Percentiles rank a stretch among this genome's conserved stretches.
These are phyloP conservation scores for Cabera pusaria DNA, from an alignment of 2,888 invertebrate species.

Conservation along the genomic window DNA sequence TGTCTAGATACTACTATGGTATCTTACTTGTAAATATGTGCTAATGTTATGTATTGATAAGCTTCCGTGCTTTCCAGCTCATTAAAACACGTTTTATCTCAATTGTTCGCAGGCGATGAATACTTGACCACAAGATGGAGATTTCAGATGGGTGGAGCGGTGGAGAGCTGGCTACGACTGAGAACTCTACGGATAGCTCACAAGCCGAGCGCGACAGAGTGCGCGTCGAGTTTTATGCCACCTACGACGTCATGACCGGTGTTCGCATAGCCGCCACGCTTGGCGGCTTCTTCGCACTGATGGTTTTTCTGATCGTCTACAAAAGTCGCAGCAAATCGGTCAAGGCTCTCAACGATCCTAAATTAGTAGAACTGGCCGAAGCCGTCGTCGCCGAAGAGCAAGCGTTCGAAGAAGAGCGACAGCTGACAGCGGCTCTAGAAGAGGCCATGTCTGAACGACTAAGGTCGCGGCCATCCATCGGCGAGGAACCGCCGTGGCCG, in stretches of 20 bases:
- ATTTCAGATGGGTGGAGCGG: conserved; percentile 70
- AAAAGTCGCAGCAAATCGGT: conserved; percentile 93
- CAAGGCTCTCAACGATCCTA: conserved; percentile 90
- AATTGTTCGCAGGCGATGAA: conserved; percentile 74
- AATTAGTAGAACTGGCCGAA: conserved; percentile 90
- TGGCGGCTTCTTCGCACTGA: conserved; percentile 95
- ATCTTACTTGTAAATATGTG: conserved; percentile 17
- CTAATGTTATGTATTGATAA: conserved; percentile 12
- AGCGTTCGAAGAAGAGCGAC: conserved; percentile 87
- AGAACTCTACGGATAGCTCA: conserved; percentile 65
- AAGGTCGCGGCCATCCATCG: conserved; percentile 84
- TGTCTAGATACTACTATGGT: too few species aligned
- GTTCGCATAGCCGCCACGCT: conserved; percentile 95
- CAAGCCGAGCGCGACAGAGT: conserved; percentile 86
- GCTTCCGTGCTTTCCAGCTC: conserved; percentile 6
- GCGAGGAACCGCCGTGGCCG: conserved; percentile 85
- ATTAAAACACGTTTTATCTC: conserved; percentile 15
- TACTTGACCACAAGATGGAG: conserved; percentile 75
- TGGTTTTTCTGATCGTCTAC: conserved; percentile 95
- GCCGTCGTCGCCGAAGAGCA: conserved; percentile 88
- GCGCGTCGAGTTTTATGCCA: conserved; percentile 92
- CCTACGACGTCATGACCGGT: conserved; percentile 97
- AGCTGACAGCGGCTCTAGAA: conserved; percentile 89
- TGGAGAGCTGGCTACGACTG: conserved; percentile 56
- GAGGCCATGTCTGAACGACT: conserved; percentile 80